Conservation (phyloP, 2,113 vertebrate species). For the Myotis lucifugus region DNA sequence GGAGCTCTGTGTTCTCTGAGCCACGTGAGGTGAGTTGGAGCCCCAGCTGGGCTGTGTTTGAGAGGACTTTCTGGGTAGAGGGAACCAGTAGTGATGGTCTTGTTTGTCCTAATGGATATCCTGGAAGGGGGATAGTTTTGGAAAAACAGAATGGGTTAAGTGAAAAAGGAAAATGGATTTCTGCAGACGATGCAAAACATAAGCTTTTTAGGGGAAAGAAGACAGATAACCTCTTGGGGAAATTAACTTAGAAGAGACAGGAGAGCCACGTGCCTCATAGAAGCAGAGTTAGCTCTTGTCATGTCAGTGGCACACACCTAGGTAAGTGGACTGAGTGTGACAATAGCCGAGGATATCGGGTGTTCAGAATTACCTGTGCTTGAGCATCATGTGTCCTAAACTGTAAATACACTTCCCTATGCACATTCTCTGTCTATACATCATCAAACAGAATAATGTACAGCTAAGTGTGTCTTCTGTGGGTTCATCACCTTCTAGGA, state of each 20-base stretch:
- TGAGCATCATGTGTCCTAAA: not conserved
- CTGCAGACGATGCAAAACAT: not conserved
- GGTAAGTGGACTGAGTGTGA: not conserved
- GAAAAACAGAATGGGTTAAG: not conserved
- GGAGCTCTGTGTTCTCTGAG: not conserved
- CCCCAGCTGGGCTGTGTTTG: not conserved
- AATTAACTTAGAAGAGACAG: not conserved
- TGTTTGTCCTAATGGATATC: not conserved
- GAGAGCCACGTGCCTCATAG: not conserved
- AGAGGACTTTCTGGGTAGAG: not conserved
- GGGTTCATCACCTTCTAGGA: not conserved
- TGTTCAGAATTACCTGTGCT: not conserved
- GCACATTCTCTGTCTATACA: not conserved
- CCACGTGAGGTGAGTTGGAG: not conserved
- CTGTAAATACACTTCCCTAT: not conserved
- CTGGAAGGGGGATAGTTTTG: not conserved
- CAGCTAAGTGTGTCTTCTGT: not conserved
- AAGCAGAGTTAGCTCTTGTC: not conserved
- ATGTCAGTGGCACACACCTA: too few relatives aligned
- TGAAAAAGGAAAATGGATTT: not conserved
- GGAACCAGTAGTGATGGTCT: not conserved
- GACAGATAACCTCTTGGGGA: not conserved
- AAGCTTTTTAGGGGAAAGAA: not conserved
- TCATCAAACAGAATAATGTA: not conserved
- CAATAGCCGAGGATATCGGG: not conserved